Conservation (phyloP, 2,113 vertebrate genomes). For the Cichladusa arquata region DNA sequence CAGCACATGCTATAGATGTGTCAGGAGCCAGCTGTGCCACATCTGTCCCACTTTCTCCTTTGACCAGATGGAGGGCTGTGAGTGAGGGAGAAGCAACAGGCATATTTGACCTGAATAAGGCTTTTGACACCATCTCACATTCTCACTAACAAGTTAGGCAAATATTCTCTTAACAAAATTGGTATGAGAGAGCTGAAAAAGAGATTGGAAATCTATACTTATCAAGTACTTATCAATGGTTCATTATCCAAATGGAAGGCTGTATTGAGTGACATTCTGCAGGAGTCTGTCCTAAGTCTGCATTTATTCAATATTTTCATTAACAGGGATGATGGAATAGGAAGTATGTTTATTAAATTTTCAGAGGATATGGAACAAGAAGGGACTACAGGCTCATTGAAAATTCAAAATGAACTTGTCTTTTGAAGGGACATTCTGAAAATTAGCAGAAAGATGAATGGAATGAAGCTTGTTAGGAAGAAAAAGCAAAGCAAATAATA, state of each 20-base stretch:
- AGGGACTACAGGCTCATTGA: not conserved
- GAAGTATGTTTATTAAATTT: conserved; percentile 62
- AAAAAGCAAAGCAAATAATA: not conserved
- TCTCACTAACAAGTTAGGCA: conserved; percentile 9
- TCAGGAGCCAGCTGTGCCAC: not conserved
- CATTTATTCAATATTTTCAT: conserved; percentile 68
- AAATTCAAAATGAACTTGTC: conserved; percentile 38
- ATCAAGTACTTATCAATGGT: conserved; percentile 19
- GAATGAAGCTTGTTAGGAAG: not conserved
- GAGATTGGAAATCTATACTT: conserved; percentile 57
- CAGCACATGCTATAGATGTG: not conserved
- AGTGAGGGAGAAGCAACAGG: not conserved
- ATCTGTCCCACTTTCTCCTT: not conserved
- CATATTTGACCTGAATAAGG: conserved; percentile 9
- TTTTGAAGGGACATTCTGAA: not conserved
- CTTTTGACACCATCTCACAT: not conserved
- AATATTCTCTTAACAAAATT: not conserved
- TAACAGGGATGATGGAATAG: conserved; percentile 28
- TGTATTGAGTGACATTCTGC: conserved; percentile 61
- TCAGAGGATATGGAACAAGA: conserved; percentile 43
- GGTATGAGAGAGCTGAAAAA: conserved; percentile 11
- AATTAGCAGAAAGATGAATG: not conserved
- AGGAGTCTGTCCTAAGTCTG: conserved; percentile 34
- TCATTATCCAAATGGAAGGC: conserved; percentile 55
- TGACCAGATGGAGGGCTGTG: not conserved